Base-by-base conservation (phyloP, 92 coral and sea anemone genomes). In the Porites lobata region DNA sequence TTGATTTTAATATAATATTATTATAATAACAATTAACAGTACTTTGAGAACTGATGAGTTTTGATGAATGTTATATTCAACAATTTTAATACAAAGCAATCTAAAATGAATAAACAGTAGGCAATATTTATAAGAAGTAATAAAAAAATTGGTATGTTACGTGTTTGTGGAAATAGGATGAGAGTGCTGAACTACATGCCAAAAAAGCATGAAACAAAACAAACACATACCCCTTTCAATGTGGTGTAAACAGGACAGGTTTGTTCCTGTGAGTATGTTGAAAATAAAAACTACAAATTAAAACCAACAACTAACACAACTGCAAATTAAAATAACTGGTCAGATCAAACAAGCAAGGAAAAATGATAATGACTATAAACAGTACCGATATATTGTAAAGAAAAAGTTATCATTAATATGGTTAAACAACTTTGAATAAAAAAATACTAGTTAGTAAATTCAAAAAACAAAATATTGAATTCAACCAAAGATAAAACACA, bases 201-300 rank as follows among this genome's bases (percentile, higher is more conserved):
- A 38, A 21, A 68, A 72, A 52, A 7, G 52, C 69, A 61, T 9
- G 20, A 76, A 50, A 19, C 50, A 20, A 62, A 80, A 21, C 54
- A 65, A 19, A 51, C 66, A 71, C 97, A 86, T 92, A 96, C 99
- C 98, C 99, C 99, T 91, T 96, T 94, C 43, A 96, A 89, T 61
- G 98, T 96, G 50, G 99, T 98, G 83, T 96, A 96, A 78, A 96
- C 99, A 10, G 99, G 99, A 85, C 99, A 96, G 57, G 95, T 83
- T 86, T 93, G 97, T 77, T 94, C 96, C 99, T 96, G 88, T 76
- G 72, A 69, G 68, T 50, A 59, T 22, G 53, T 84, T 68, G 77
- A 82, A 91, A 68, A 77, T 32, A 61, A 76, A 29, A 50, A 64
- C 24, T 56, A 14, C 69, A 15, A 43, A 54, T 82, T 69, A 82